Evolutionary conservation across 2,797 vertebrate genomes (phyloP), one percentile per base, ranked within the genome.

Genomic region (Serranus cabrilla): DNA sequence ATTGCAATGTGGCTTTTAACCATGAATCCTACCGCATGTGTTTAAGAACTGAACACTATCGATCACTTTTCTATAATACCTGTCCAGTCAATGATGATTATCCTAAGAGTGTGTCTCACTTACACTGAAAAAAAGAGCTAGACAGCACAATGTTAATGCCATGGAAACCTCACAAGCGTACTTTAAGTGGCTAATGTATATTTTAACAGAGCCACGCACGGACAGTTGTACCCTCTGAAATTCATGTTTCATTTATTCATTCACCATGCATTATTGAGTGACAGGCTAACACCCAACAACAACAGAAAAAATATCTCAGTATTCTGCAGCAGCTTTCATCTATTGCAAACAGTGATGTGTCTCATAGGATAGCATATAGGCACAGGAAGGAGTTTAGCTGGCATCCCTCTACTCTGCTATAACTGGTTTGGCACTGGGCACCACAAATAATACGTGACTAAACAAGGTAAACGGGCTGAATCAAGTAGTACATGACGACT

Each of bases 241-340:
- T 85, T 76, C 34, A 80, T 23, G 20, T 79, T 76, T 84, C 47
- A 84, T 88, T 89, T 93, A 90, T 91, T 88, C 80, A 91, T 87
- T 62, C 46, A 50, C 9, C 55, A 79, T 92, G 69, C 64, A 91
- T 91, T 89, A 92, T 90, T 93, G 49, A 93, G 45, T 60, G 78
- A 78, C 76, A 73, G 63, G 56, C 70, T 74, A 54, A 76, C 55
- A 76, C 40, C 71, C 40, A 74, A 87, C 72, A 89, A 81, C 72
- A 87, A 78, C 51, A 72, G 49, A 62, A 76, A 27, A 68, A 57
- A 65, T 37, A 59, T 65, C 21, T 62, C 34, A n/a, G 17, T 9
- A 25, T 80, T 83, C 49, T 68, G 67, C 50, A 47, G 76, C 52
- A 61, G 72, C 71, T 88, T 79, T 82, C 49, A 78, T 74, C 45